Conservation (phyloP, 2,888 invertebrate species). For the Euplagia quadripunctaria region DNA sequence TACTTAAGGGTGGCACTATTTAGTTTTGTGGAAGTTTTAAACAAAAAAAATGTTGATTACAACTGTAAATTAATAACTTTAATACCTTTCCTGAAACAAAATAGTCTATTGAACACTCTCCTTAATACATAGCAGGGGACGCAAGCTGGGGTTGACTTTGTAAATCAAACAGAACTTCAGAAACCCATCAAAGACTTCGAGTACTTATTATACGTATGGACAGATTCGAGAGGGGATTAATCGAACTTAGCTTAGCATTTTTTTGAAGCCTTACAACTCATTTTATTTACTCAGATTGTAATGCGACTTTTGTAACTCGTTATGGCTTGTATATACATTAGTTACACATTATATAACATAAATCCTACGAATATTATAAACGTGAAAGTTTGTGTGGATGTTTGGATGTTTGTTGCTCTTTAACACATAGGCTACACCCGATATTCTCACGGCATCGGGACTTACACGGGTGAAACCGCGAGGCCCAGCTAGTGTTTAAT, state of each 20-base stretch:
- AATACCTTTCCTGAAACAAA: neutral
- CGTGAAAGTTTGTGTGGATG: too few relatives aligned
- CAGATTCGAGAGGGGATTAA: constrained; percentile 18
- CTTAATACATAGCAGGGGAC: neutral
- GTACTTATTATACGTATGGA: constrained; percentile 12
- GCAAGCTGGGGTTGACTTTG: constrained; percentile 2
- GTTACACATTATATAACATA: neutral
- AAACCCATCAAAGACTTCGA: constrained; percentile 12
- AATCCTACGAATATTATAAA: too few relatives aligned
- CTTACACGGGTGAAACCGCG: too few relatives aligned
- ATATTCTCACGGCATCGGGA: too few relatives aligned
- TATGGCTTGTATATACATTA: neutral
- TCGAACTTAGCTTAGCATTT: constrained; percentile 2
- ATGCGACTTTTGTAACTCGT: neutral
- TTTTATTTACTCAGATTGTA: neutral
- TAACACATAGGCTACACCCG: too few relatives aligned
- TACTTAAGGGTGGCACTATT: too few relatives aligned
- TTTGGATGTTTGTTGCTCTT: too few relatives aligned
- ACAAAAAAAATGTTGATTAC: too few relatives aligned
- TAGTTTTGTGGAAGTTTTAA: too few relatives aligned
- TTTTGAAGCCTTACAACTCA: neutral
- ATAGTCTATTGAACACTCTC: neutral
- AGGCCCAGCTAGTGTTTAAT: too few relatives aligned
- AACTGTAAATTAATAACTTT: neutral
- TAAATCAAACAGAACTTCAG: constrained; percentile 16